phyloP scores from a whole-genome alignment of 2,888 invertebrate species.

The Corbicula japonica region DNA sequence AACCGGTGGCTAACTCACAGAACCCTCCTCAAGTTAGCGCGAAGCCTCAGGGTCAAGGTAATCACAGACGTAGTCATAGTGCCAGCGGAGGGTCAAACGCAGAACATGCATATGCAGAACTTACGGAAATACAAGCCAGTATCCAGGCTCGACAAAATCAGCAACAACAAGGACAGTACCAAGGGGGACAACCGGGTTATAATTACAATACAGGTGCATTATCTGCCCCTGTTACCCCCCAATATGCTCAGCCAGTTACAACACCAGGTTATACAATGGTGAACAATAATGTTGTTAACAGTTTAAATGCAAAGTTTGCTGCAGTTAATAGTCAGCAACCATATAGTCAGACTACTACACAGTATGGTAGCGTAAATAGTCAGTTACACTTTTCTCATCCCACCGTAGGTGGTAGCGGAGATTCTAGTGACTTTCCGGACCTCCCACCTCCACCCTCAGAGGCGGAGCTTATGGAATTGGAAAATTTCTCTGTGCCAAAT shows the following conservation, averaged over 20 bases:
- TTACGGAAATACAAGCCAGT: conserved; percentile 78
- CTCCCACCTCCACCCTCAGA: conserved; percentile 82
- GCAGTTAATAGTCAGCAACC: conserved; percentile 70
- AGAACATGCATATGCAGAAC: conserved; percentile 77
- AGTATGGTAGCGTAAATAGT: conserved; percentile 18
- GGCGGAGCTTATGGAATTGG: conserved; percentile 80
- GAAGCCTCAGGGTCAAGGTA: conserved; percentile 39
- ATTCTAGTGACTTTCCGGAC: conserved; percentile 67
- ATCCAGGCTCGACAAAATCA: conserved; percentile 74
- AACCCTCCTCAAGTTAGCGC: conserved; percentile 45
- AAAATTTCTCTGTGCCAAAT: conserved; percentile 75
- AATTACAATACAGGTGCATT: conserved; percentile 14
- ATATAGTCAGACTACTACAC: conserved; percentile 37
- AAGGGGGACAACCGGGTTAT: conserved; percentile 31
- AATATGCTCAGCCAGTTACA: conserved; percentile 65
- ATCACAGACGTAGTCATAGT: conserved; percentile 69
- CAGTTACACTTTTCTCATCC: conserved; percentile 11
- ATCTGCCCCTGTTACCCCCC: conserved; percentile 63
- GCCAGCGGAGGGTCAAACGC: conserved; percentile 58
- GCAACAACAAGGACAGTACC: conserved; percentile 27
- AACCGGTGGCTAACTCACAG: conserved; percentile 19
- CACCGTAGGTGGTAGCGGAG: conserved; percentile 17
- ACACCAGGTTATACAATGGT: conserved; percentile 40
- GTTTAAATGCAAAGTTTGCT: conserved; percentile 77
- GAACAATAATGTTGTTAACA: conserved; percentile 70